phyloP scores from a whole-genome alignment of 2,888 invertebrate genomes.

The Nycteola revayana region DNA sequence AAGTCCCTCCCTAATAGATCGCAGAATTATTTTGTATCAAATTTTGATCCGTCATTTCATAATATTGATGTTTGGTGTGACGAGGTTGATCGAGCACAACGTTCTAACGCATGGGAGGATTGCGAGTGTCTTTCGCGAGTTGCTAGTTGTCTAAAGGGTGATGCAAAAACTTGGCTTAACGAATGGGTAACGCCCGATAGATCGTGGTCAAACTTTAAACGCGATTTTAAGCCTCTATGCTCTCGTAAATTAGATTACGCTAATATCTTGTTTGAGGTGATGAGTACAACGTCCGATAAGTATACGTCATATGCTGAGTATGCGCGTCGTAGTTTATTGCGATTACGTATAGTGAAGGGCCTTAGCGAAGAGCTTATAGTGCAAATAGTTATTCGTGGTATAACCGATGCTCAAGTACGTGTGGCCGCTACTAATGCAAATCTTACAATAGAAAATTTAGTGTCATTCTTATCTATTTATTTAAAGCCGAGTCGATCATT shows the following conservation, averaged over 20 bases:
- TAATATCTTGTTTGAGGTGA: constrained; percentile 14
- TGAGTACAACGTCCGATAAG: constrained; percentile 14
- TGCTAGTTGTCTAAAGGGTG: constrained; percentile 1
- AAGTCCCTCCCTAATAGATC: too few relatives aligned
- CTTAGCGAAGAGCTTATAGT: constrained; percentile 26
- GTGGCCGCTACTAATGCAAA: constrained; percentile 4
- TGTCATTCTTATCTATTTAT: constrained; percentile 5
- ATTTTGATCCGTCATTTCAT: constrained; percentile 3
- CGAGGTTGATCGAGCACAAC: constrained; percentile 3
- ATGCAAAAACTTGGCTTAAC: constrained; percentile 1
- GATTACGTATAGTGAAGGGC: constrained; percentile 20
- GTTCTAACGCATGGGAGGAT: constrained; percentile 3
- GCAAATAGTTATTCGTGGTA: constrained; percentile 4
- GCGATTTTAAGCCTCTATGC: constrained; percentile 20
- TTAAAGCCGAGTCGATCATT: too few relatives aligned
- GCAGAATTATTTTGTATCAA: constrained; percentile 3
- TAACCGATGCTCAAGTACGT: constrained; percentile 3
- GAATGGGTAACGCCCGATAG: constrained; percentile 20
- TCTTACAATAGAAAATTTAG: not conserved
- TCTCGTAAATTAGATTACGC: constrained; percentile 16
- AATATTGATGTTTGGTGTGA: constrained; percentile 5
- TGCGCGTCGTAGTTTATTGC: constrained; percentile 14
- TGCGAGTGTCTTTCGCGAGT: constrained; percentile 3
- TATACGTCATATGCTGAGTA: constrained; percentile 26
- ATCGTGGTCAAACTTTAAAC: constrained; percentile 22